Evolutionary conservation across 2,113 vertebrate genomes (phyloP), one percentile per base, ranked within the genome.

Genomic region (Myrmecophaga tridactyla): DNA sequence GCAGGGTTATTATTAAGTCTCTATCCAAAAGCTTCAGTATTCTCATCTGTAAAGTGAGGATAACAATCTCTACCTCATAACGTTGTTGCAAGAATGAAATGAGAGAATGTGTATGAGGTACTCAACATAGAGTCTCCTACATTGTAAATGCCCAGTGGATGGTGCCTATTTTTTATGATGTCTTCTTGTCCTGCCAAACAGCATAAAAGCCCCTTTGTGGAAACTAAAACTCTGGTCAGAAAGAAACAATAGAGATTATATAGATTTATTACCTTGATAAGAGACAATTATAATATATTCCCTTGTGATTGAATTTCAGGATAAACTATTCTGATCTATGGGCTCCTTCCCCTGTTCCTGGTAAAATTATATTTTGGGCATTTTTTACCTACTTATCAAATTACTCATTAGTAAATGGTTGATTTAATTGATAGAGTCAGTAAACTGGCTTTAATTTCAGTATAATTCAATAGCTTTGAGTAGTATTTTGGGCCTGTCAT

Each of bases 311-410:
- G 39, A 92, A 92, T 80, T 89, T 48, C 41, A 20, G 53, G 87
- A 95, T 60, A 77, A 82, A 82, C n/a, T 65, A 34, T 63, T 83
- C n/a, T 3, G 94, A 53, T 70, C 43, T 25, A 4, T 62, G 29
- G 60, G 1, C 14, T 92, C 36, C 88, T 95, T 65, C 31, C 41
- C 72, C 34, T 43, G 27, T 90, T 85, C 34, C 80, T 69, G 72
- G 62, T 4, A 89, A 92, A 85, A 73, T 82, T 83, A 58, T 18
- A 62, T 53, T 84, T 46, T 87, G 80, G 67, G 75, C 39, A 69
- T 75, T 92, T 92, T 95, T 82, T 20, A 77, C 9, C 89, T 87
- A 20, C 72, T 92, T 77, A 65, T 29, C 69, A 94, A 83, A 85
- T 89, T 85, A 6, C 65, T 87, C 86, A 62, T 88, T 85, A 96